These are phyloP conservation scores for Pocillopora grandis DNA, from an alignment of 92 coral and sea anemone species.

Conservation along the genomic window DNA sequence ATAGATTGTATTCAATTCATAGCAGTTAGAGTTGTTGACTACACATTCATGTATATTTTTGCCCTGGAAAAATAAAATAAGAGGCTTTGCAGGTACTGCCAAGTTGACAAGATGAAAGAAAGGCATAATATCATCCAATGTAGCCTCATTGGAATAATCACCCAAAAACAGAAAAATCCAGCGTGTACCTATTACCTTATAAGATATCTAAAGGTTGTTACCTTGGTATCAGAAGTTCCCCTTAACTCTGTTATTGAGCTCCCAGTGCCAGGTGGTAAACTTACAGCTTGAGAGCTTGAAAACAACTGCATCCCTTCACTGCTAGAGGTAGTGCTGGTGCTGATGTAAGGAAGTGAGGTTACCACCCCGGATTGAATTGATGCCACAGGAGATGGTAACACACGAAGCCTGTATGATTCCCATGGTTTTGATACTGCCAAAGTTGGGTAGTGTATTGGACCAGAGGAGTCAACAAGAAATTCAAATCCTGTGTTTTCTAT, in stretches of 20 bases:
- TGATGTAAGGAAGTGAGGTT: conserved; percentile 79
- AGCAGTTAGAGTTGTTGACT: too few species aligned
- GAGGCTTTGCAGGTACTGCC: too few species aligned
- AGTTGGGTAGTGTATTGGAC: conserved; percentile 56
- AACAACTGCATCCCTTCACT: conserved; percentile 51
- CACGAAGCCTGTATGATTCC: conserved; percentile 50
- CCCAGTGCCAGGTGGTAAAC: conserved; percentile 59
- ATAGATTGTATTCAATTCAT: too few species aligned
- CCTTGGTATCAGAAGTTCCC: conserved; percentile 50
- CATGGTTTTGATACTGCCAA: conserved; percentile 53
- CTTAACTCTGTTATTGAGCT: conserved; percentile 36
- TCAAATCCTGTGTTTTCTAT: conserved; percentile 83
- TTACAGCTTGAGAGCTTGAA: conserved; percentile 52
- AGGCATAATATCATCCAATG: too few species aligned
- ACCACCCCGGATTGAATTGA: conserved; percentile 23
- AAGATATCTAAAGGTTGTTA: not conserved
- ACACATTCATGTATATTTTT: too few species aligned
- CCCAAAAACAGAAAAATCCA: too few species aligned
- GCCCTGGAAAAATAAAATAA: too few species aligned
- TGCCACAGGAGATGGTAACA: conserved; percentile 28
- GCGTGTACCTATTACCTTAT: too few species aligned
- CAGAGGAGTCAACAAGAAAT: conserved; percentile 62
- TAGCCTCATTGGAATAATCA: too few species aligned
- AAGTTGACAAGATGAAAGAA: too few species aligned
- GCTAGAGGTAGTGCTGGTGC: conserved; percentile 39